Conservation (phyloP, 2,797 vertebrate genomes). For the Brachyalestes nurse region DNA sequence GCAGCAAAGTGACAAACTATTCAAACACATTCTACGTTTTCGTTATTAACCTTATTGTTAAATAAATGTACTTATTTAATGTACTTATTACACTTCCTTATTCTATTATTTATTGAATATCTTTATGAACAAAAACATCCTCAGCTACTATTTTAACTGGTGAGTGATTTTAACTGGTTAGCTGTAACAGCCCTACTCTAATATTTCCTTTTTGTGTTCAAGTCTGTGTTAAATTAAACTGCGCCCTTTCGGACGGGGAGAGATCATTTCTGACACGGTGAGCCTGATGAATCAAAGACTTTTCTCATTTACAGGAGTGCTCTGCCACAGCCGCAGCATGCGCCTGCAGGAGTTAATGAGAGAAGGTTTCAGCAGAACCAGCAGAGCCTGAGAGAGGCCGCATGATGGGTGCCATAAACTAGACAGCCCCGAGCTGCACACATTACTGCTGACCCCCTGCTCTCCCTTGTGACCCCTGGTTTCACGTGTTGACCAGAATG, state of each 20-base stretch:
- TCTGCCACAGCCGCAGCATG: slow-evolving; percentile 1
- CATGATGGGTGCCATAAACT: not conserved
- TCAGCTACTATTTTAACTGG: too few species aligned
- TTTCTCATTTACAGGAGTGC: slow-evolving; percentile 23
- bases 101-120: too few species aligned
- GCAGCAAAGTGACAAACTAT: too few species aligned
- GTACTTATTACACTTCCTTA: too few species aligned
- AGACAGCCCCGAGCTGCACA: not conserved
- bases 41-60: too few species aligned
- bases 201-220: slow-evolving; percentile 28
- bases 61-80: too few species aligned
- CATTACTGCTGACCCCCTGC: not conserved
- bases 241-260: slow-evolving; percentile 13
- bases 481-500: not conserved
- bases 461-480: not conserved
- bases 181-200: not conserved
- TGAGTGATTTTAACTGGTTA: not conserved
- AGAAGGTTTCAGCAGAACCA: slow-evolving; percentile 2
- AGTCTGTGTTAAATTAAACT: slow-evolving; percentile 13
- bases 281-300: slow-evolving; percentile 35
- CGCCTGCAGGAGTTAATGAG: slow-evolving; percentile 29
- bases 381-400: not conserved
- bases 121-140: too few species aligned
- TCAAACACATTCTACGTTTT: too few species aligned
- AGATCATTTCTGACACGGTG: slow-evolving; percentile 35